Evolutionary conservation across 2,888 invertebrate species (phyloP).

Genomic region (Lasioglossum lativentre): DNA sequence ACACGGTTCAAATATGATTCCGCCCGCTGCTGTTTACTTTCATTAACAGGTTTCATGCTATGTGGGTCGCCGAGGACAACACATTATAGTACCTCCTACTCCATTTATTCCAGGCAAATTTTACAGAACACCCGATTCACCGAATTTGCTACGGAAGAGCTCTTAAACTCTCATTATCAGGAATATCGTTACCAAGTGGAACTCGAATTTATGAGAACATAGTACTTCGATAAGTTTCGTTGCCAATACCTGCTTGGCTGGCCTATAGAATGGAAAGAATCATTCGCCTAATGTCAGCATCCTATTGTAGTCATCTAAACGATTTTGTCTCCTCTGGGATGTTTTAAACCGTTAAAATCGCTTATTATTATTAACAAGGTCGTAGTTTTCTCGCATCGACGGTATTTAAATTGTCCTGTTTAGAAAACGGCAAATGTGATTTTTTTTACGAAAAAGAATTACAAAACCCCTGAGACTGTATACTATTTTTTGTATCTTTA

Average conservation of each 20-base stretch:
- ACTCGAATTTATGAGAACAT: constrained; percentile 4
- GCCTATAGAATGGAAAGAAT: not conserved
- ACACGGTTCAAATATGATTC: not conserved
- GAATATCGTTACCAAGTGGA: constrained; percentile 6
- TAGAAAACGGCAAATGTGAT: too few species aligned
- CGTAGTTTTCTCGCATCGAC: too few species aligned
- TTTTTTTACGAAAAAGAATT: not conserved
- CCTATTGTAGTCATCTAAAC: not conserved
- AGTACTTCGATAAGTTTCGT: not conserved
- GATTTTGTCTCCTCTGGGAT: not conserved
- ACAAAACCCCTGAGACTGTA: not conserved
- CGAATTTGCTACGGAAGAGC: constrained; percentile 5
- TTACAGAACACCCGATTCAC: not conserved
- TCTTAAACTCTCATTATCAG: constrained; percentile 14
- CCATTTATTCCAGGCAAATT: constrained; percentile 2
- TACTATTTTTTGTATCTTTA: too few species aligned
- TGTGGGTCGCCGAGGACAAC: not conserved
- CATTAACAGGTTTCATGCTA: not conserved
- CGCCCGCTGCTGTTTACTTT: not conserved
- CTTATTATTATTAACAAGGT: not conserved
- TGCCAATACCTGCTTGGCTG: not conserved
- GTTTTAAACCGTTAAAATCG: not conserved
- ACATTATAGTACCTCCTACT: not conserved
- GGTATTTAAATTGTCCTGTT: too few species aligned
- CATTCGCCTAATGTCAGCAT: not conserved